phyloP scores from a whole-genome alignment of 2,797 vertebrate species.

The Esox masquinongy region DNA sequence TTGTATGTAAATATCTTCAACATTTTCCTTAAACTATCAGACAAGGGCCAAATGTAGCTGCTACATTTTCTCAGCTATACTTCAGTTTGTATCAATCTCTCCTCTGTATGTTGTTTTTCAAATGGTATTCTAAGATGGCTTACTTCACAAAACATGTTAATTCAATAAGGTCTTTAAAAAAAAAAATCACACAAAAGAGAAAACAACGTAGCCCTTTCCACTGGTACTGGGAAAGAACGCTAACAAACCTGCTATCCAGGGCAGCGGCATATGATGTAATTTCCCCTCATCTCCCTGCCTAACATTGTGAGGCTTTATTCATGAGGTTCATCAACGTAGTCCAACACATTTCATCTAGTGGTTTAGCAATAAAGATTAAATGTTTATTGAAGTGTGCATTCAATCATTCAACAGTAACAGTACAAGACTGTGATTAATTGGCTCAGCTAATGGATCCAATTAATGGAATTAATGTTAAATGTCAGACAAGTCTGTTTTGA shows the following conservation, averaged over 20 bases:
- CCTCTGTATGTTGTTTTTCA: not conserved
- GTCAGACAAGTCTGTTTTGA: constrained; percentile 55
- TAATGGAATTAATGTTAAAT: constrained; percentile 62
- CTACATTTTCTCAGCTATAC: too few relatives aligned
- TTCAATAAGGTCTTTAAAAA: not conserved
- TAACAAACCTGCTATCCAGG: not conserved
- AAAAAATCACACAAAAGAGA: not conserved
- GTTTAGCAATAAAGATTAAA: constrained; percentile 38
- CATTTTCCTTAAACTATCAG: too few relatives aligned
- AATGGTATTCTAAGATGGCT: not conserved
- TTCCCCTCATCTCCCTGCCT: not conserved
- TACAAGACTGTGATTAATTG: constrained; percentile 55
- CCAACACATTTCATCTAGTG: constrained; percentile 35
- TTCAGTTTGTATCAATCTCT: not conserved
- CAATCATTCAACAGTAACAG: constrained; percentile 49
- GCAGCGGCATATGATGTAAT: not conserved
- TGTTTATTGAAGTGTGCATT: constrained; percentile 40
- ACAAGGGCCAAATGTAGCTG: not conserved
- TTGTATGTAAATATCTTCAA: too few relatives aligned
- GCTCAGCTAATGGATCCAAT: constrained; percentile 57
- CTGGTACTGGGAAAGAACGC: not conserved
- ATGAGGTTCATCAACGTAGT: constrained; percentile 19
- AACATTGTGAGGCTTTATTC: constrained; percentile 15
- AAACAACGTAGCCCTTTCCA: not conserved
- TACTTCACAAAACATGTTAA: not conserved